Evolutionary conservation across 2,888 invertebrate species (phyloP).

Genomic region (Sialis fuliginosa): DNA sequence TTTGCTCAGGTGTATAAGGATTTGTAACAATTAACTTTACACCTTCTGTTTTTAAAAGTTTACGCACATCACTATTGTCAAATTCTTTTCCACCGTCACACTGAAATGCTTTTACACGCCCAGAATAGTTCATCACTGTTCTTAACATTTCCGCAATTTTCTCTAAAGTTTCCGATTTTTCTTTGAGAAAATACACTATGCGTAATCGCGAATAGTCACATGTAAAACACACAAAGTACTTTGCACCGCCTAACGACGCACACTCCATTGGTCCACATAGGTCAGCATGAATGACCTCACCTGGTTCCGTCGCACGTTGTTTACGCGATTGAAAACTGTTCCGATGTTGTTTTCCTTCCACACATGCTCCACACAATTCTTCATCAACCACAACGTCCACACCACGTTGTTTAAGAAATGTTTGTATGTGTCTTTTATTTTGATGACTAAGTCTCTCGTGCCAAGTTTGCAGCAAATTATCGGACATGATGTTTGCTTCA

Average conservation of each 20-base stretch:
- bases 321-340: slow-evolving; percentile 6
- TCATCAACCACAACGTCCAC: slow-evolving; percentile 7
- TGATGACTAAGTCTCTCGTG: slow-evolving; percentile 10
- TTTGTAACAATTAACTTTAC: neutral
- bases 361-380: slow-evolving; percentile 11
- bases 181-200: too few species aligned
- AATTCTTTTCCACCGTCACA: slow-evolving; percentile 4
- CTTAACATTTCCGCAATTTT: too few species aligned
- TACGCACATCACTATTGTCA: slow-evolving; percentile 1
- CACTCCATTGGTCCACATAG: too few species aligned
- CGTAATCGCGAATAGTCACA: too few species aligned
- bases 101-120: neutral
- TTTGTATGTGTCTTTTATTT: slow-evolving; percentile 10
- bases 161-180: too few species aligned
- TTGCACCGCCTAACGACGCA: too few species aligned
- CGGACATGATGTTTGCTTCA: slow-evolving; percentile 5
- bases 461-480: slow-evolving; percentile 7
- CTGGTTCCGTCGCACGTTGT: too few species aligned
- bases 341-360: slow-evolving; percentile 11
- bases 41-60: neutral
- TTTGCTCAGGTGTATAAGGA: neutral
- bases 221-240: too few species aligned
- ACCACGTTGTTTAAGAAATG: slow-evolving; percentile 8
- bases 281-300: too few species aligned
- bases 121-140: too few species aligned